Base-by-base conservation (phyloP, 1,140 invertebrate species). In the Bombus sylvicola region DNA sequence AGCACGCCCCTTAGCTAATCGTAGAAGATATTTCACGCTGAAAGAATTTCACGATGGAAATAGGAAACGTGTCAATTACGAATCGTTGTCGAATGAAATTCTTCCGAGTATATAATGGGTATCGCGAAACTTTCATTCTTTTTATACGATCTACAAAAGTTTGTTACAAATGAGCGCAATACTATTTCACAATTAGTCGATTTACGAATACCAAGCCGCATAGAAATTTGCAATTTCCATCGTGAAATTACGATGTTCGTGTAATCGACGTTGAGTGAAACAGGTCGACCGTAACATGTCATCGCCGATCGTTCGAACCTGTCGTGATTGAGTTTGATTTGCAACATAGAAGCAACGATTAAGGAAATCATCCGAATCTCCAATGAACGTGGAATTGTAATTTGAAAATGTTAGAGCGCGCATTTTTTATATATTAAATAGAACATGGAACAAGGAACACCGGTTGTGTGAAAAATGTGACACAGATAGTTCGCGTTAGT, bases 221-320 rank as follows among this genome's bases (percentile, higher is more conserved):
- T 47, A 6, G 79, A 59, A 81, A 81, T 72, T 71, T 57, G 28
- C 25, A 39, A 57, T 41, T 72, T 59, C 10, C 66, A 47, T 69
- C 78, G 78, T 64, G 78, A 39, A 59, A 57, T 81, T 34, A 57
- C 8, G 34, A 72, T 34, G 37, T 12, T 62, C 15, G 25, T 9
- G 9, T 66, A 31, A 41, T 59, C 53, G 34, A 37, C 31, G 25
- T 37, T 43, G 68, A 34, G n/a, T 4, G n/a, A 73, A 81, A 73
- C 18, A 73, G 69, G 79, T 81, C 68, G 37, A 81, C 43, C 79
- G 37, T 59, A 47, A 53, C 34, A 28, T 73, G 41, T 41, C 53
- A 62, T 39, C 28, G 15, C 12, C 57, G 6, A 25, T 47, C 22
- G 22, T 28, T 41, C 73, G 34, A 76, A 68, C 43, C 28, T 64